A percentile compares a stretch with the other conserved stretches of the same genome.
Conservation (phyloP, 1,140 invertebrate genomes). For the Eriosoma lanigerum region DNA sequence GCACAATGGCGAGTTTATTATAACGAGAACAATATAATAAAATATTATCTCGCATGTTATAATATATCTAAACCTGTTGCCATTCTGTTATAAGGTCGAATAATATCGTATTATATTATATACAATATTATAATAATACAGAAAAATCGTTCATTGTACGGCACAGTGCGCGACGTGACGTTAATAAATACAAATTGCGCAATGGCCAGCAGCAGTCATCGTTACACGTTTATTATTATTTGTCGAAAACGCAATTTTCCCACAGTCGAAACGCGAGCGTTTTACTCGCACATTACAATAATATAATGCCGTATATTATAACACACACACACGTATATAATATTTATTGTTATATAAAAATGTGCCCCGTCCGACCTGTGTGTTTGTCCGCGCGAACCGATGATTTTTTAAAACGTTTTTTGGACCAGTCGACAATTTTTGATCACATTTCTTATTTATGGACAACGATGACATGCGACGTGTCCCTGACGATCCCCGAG, state of each 20-base stretch:
- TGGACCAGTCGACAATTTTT: no score
- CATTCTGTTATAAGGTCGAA: no score
- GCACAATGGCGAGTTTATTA: not conserved
- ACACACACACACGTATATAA: not conserved
- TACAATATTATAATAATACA: not conserved
- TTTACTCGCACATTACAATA: not conserved
- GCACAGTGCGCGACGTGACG: conserved; percentile 3
- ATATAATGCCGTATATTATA: no score
- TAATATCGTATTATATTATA: no score
- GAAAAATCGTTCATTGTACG: conserved; percentile 21
- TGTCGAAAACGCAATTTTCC: conserved; percentile 20
- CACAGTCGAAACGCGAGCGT: not conserved
- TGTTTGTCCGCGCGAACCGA: not conserved
- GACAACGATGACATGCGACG: no score
- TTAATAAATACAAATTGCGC: conserved; percentile 50
- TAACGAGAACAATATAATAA: no score
- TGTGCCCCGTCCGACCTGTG: not conserved
- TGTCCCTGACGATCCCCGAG: no score
- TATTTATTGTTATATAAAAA: not conserved
- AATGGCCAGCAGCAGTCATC: not conserved
- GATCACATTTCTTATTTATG: no score
- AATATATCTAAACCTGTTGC: no score
- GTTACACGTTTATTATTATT: conserved; percentile 16
- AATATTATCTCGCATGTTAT: no score
- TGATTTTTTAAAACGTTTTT: no score